Evolutionary conservation across 2,888 invertebrate genomes (phyloP).

Genomic region (Athalia cordata): DNA sequence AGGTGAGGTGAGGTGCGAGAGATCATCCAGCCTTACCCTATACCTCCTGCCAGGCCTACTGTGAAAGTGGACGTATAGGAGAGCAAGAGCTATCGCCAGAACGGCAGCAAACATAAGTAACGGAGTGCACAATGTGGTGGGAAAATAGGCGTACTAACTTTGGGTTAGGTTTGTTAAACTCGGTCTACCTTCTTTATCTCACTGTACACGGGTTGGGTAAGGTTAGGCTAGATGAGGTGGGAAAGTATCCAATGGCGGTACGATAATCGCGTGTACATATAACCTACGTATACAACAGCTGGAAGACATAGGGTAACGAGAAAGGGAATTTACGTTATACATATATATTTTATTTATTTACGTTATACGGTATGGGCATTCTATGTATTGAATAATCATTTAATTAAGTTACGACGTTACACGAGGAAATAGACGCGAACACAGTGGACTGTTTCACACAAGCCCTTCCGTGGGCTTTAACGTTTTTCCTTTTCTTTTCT

Average conservation of each 20-base stretch:
- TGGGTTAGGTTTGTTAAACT: conserved; percentile 18
- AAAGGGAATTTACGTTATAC: conserved; percentile 12
- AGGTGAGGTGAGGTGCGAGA: conserved; percentile 16
- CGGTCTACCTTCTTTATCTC: conserved; percentile 1
- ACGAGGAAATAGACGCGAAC: conserved; percentile 69
- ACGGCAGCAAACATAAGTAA: neutral
- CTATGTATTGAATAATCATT: conserved; percentile 68
- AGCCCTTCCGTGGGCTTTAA: too few species aligned
- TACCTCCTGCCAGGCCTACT: conserved; percentile 18
- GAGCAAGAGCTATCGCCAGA: conserved; percentile 27
- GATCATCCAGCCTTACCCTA: conserved; percentile 4
- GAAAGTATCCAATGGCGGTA: conserved; percentile 25
- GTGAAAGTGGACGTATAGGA: conserved; percentile 39
- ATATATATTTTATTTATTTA: neutral
- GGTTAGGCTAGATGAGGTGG: conserved; percentile 28
- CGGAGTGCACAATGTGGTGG: conserved; percentile 18
- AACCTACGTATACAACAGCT: conserved; percentile 1
- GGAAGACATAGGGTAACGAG: neutral
- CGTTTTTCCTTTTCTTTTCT: neutral
- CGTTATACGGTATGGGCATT: neutral
- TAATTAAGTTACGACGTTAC: conserved; percentile 70
- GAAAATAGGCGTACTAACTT: conserved; percentile 32
- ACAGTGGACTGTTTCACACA: neutral
- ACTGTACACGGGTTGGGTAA: conserved; percentile 8
- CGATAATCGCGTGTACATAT: conserved; percentile 8